These are phyloP conservation scores for Salvelinus sp. DNA, from an alignment of 2,113 vertebrate genomes.

Conservation along the genomic window DNA sequence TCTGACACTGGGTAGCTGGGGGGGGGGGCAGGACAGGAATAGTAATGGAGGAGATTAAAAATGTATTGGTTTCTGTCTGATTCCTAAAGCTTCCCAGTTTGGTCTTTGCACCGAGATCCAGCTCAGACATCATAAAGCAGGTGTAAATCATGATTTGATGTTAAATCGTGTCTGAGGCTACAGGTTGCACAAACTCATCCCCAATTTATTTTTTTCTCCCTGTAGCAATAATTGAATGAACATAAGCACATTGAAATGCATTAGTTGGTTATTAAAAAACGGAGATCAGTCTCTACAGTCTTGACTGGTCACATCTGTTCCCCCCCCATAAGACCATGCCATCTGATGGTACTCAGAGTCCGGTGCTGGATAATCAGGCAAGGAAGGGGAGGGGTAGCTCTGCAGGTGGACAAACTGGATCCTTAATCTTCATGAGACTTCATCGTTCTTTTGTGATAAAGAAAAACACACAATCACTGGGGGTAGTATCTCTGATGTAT, in stretches of 20 bases:
- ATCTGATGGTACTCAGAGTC: background rate
- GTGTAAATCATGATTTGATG: background rate
- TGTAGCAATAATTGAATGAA: background rate
- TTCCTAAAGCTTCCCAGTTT: background rate
- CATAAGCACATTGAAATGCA: conserved; percentile 4
- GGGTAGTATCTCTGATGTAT: background rate
- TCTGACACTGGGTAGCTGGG: background rate
- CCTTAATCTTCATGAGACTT: background rate
- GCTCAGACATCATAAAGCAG: background rate
- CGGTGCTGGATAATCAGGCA: background rate
- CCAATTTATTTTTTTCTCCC: background rate
- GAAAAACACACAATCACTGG: background rate
- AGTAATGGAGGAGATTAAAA: conserved; percentile 17
- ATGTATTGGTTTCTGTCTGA: background rate
- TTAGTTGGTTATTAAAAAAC: background rate
- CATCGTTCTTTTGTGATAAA: background rate
- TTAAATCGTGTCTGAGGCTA: background rate
- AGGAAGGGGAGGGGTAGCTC: background rate
- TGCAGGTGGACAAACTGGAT: background rate
- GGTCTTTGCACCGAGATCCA: background rate
- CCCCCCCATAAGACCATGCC: background rate
- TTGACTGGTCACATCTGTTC: conserved; percentile 8
- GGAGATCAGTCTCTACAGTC: background rate
- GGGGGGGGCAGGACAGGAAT: background rate
- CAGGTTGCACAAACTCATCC: background rate